Percentiles rank a stretch among this genome's conserved stretches.
These are phyloP conservation scores for Polydrusus tereticollis DNA, from an alignment of 2,888 invertebrate species.

Conservation along the genomic window DNA sequence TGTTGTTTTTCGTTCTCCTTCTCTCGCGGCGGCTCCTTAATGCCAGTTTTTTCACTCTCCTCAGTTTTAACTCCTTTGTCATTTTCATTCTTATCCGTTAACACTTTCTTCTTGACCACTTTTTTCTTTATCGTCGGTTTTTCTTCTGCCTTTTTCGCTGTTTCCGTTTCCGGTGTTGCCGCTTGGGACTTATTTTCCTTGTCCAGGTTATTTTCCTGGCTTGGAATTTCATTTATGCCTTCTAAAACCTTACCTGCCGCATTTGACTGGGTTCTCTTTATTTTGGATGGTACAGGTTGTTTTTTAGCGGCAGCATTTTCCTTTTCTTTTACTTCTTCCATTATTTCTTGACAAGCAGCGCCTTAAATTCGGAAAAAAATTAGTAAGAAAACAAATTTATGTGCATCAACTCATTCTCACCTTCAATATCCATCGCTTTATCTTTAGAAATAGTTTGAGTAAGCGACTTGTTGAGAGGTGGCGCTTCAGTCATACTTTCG, in stretches of 20 bases:
- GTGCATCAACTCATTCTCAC: constrained; percentile 40
- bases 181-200: constrained; percentile 59
- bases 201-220: constrained; percentile 62
- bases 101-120: constrained; percentile 63
- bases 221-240: constrained; percentile 65
- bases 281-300: constrained; percentile 55
- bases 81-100: constrained; percentile 64
- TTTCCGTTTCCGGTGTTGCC: constrained; percentile 53
- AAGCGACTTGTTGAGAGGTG: constrained; percentile 61
- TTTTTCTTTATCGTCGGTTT: constrained; percentile 62
- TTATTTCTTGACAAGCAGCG: constrained; percentile 62
- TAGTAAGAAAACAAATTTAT: not conserved
- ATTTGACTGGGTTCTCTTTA: constrained; percentile 60
- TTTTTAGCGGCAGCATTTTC: constrained; percentile 31
- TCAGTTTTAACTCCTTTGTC: constrained; percentile 42
- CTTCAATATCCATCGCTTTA: constrained; percentile 65
- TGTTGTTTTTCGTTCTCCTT: constrained; percentile 24
- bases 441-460: constrained; percentile 64
- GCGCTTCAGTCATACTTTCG: constrained; percentile 58
- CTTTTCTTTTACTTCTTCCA: constrained; percentile 42
- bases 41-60: constrained; percentile 40
- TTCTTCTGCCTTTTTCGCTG: constrained; percentile 53
- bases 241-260: constrained; percentile 58
- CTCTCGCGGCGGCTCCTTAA: constrained; percentile 15
- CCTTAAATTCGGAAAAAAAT: constrained; percentile 49